Conservation (phyloP, 2,888 invertebrate species). For the Noctua pronuba region DNA sequence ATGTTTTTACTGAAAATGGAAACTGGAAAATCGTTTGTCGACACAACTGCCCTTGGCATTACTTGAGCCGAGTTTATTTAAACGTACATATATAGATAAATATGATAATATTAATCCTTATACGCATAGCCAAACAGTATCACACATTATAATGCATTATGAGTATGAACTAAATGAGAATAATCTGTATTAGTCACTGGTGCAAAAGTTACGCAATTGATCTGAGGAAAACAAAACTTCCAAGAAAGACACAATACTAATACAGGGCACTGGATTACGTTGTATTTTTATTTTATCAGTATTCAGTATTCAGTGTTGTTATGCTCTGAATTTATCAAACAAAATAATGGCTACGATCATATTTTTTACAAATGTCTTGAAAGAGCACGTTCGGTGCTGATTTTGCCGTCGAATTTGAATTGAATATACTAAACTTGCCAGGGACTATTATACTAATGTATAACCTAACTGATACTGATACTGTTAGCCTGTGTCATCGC, state of each 20-base stretch:
- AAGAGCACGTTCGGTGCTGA: background rate
- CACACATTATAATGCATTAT: constrained; percentile 6
- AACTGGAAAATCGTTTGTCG: constrained; percentile 85
- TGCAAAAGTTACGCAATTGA: constrained; percentile 24
- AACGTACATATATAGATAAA: constrained; percentile 47
- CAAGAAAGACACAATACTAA: background rate
- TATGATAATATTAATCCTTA: constrained; percentile 44
- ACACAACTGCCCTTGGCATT: constrained; percentile 84
- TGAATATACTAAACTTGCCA: background rate
- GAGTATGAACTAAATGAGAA: constrained; percentile 2
- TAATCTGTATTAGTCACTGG: constrained; percentile 11
- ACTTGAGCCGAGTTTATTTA: constrained; percentile 72
- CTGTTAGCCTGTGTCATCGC: too few species aligned
- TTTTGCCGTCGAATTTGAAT: background rate
- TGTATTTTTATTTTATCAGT: background rate
- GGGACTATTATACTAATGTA: background rate
- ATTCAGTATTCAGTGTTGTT: background rate
- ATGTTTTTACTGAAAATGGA: constrained; percentile 89
- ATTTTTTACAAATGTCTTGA: background rate
- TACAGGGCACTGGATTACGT: background rate
- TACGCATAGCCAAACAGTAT: constrained; percentile 17
- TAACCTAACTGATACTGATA: too few species aligned
- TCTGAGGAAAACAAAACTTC: background rate
- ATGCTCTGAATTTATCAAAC: background rate
- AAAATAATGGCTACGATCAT: background rate